Percentiles rank a stretch among this genome's conserved stretches.
Evolutionary conservation across 2,113 vertebrate genomes (phyloP).

Genomic region (Glaucidium brasilianum): DNA sequence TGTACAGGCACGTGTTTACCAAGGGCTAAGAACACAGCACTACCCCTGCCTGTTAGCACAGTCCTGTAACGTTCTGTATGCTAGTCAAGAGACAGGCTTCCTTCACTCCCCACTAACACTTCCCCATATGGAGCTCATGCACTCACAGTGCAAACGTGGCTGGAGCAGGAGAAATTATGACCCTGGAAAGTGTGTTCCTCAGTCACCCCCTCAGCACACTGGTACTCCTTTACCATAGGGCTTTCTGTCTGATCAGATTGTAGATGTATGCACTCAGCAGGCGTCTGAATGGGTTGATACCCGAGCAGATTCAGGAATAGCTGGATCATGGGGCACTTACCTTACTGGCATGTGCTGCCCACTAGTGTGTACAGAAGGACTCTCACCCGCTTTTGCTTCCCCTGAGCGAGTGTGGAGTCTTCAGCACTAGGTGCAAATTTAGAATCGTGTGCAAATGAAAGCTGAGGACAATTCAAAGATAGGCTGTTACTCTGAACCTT

Average conservation of each 20-base stretch:
- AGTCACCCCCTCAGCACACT: not conserved
- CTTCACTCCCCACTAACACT: not conserved
- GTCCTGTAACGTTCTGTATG: not conserved
- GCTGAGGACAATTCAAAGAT: not conserved
- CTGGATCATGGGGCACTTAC: fast-evolving
- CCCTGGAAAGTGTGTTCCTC: not conserved
- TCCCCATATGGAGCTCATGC: not conserved
- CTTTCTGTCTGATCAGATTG: not conserved
- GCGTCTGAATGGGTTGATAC: fast-evolving
- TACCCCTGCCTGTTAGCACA: not conserved
- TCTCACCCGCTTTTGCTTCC: not conserved
- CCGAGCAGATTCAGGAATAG: not conserved
- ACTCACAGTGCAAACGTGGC: not conserved
- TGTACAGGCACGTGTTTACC: not conserved
- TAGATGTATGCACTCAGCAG: not conserved
- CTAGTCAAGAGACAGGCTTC: not conserved
- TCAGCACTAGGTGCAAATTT: not conserved
- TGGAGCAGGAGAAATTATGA: not conserved
- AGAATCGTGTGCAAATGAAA: not conserved
- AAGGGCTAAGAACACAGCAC: not conserved
- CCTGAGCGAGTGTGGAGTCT: fast-evolving
- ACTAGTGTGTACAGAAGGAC: not conserved
- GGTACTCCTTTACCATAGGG: not conserved
- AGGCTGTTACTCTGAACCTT: not conserved
- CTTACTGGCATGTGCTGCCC: not conserved